Evolutionary conservation across 2,113 vertebrate species (phyloP).

Genomic region (Neomonachus schauinslandi): DNA sequence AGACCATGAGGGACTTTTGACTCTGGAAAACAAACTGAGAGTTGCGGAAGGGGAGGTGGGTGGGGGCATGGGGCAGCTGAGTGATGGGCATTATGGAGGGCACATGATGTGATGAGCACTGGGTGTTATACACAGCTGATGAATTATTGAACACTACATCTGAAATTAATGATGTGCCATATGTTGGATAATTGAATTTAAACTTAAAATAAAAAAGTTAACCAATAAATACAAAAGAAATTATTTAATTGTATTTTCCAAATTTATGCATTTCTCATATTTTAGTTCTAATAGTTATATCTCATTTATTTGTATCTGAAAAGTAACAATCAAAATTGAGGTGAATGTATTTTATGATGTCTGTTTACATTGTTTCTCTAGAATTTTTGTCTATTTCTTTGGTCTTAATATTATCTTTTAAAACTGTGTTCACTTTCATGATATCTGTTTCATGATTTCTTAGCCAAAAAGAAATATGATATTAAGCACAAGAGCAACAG

Average conservation of each 20-base stretch:
- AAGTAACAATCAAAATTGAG: conserved; percentile 8
- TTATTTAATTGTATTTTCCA: conserved; percentile 32
- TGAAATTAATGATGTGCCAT: too few species aligned
- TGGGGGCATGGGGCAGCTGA: too few species aligned
- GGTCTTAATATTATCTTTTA: not conserved
- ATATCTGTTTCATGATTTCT: not conserved
- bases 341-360: not conserved
- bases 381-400: not conserved
- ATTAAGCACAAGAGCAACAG: not conserved
- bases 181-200: too few species aligned
- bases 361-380: not conserved
- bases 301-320: not conserved
- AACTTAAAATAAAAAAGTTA: not conserved
- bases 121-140: too few species aligned
- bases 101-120: too few species aligned
- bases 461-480: not conserved
- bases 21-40: too few species aligned
- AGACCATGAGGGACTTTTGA: too few species aligned
- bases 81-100: too few species aligned
- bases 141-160: too few species aligned
- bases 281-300: not conserved
- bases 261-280: not conserved
- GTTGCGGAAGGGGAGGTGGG: too few species aligned
- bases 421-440: not conserved
- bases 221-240: not conserved